Base-by-base conservation (phyloP, 2,797 vertebrate genomes). In the Kryptopterus vitreolus region DNA sequence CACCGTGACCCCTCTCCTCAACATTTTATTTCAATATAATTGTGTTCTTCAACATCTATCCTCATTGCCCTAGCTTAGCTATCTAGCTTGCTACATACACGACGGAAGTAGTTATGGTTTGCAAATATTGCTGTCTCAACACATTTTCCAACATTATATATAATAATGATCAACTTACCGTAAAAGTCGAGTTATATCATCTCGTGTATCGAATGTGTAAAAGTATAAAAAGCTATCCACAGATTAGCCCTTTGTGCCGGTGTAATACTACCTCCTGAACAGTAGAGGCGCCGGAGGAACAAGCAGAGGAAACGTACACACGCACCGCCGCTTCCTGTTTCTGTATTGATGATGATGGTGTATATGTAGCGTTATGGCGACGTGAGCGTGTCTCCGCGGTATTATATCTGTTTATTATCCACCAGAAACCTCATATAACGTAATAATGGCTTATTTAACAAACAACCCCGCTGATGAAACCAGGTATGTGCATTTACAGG, bases 381-480 rank as follows among this genome's bases (percentile, higher is more conserved):
- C 77, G 74, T 43, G 8, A 81, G 43, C 43, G 52, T 58, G 57
- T 52, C 26, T 15, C 12, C 11, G 0, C 16, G n/a, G 43, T 2
- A 43, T 20, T 3, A 46, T n/a, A 46, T 43, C 18, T 26, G 35
- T 58, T 4, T 50, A 29, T 2, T 71, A 15, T 33, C 26, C 59
- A 58, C 20, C 12, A 24, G 55, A 22, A 43, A 57, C n/a, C 1
- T 24, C 20, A 20, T 2, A 9, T 5, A 15, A 6, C 13, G 0
- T 9, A 80, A 48, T n/a, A 0, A 94, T 94, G 93, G 92, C 94
- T 53, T 85, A 94, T 83, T 86, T 94, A 3, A 92, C 88, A 1
- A 77, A 86, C n/a, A 93, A 92, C 65, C 91, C 90, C 6, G 90
- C 90, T 0, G 92, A 91, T 1, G 92, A 93, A 80, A 91, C 92